A percentile compares a stretch with the other conserved stretches of the same genome.
Evolutionary conservation across 35 echinoderm and acorn worm species (phyloP).

Genomic region (Eucidaris tribuloides): DNA sequence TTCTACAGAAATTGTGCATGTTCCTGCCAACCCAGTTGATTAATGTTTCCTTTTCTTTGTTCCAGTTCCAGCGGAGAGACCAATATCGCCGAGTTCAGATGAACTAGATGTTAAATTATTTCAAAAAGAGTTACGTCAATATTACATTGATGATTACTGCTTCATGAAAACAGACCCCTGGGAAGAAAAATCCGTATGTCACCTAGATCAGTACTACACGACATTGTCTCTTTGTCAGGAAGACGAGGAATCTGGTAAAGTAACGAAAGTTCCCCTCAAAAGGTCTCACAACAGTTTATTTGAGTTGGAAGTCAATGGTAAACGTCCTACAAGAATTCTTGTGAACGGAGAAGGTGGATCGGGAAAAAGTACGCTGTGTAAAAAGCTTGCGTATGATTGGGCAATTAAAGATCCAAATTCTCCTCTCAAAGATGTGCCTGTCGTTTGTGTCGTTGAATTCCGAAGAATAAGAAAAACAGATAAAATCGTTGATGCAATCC

Average conservation of each 20-base stretch:
- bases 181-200: neutral
- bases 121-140: neutral
- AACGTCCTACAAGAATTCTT: neutral
- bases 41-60: too few species aligned
- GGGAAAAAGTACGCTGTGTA: neutral
- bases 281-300: neutral
- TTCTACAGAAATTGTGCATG: too few species aligned
- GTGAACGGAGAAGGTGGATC: slow-evolving; percentile 3
- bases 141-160: slow-evolving; percentile 6
- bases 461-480: neutral
- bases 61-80: too few species aligned
- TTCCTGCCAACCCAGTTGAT: too few species aligned
- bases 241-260: neutral
- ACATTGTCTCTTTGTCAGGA: neutral
- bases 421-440: neutral
- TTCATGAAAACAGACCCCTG: slow-evolving; percentile 1
- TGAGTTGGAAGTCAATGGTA: neutral
- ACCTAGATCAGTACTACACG: slow-evolving; percentile 12
- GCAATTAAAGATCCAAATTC: neutral
- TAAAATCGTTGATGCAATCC: neutral
- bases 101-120: neutral
- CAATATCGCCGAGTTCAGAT: too few species aligned
- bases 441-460: neutral
- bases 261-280: neutral
- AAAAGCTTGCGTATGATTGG: slow-evolving; percentile 20